Evolutionary conservation across 2,113 vertebrate genomes (phyloP), one percentile per base, ranked within the genome.

Genomic region (Petrocephalus microphthalmus): DNA sequence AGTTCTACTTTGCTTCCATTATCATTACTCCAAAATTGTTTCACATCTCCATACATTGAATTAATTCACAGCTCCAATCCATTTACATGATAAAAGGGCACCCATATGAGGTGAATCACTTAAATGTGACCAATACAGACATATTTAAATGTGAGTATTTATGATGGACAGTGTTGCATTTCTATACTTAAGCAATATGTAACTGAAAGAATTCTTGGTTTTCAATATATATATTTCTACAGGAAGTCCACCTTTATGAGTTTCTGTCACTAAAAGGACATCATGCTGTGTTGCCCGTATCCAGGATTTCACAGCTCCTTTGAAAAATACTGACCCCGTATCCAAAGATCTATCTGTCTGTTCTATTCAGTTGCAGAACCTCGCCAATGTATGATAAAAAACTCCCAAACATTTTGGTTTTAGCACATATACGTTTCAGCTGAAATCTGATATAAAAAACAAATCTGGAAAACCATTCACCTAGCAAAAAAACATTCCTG

Each of bases 131-230:
- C 85, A 89, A 91, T 87, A 87, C 67, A 87, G 53, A 89, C 74
- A 89, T 49, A 86, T 94, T 92, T 78, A 85, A 84, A 89, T 92
- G 89, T 88, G 84, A 74, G 13, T 87, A 37, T 91, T 89, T 57
- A 86, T 84, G 10, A n/a, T 29, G 88, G 89, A 93, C 89, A 88
- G 90, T 89, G 51, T 90, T 90, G 57, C 25, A 25, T 86, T 81
- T 45, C 37, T 60, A 15, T 17, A 81, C 64, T 33, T 29, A 33
- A 71, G 13, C 64, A 17, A 37, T 29, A 74, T 33, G 67, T 67
- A 29, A 13, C 60, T n/a, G 57, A 4, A 67, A 67, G 60, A 64
- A 64, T 29, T 67, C 60, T 11, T 64, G 60, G n/a, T 64, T 84
- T n/a, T n/a, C 20, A 74, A 74, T 37, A 51, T n/a, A 51, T 84